Conservation (phyloP, 2,113 vertebrate genomes). For the Cyprinodon variegatus region DNA sequence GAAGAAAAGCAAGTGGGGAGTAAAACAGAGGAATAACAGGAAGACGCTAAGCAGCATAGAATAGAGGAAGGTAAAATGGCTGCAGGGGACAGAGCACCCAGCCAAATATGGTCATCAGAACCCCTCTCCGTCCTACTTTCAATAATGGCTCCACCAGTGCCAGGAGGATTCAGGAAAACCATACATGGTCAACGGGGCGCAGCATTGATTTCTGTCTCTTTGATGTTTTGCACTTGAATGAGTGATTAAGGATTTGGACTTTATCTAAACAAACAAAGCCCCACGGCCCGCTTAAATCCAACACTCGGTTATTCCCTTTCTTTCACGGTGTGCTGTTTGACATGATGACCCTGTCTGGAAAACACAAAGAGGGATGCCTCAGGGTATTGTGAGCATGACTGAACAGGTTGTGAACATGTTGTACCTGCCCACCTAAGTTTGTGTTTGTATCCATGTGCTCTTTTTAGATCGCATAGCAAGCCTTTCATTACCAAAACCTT, state of each 20-base stretch:
- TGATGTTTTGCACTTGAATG: constrained; percentile 53
- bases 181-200: constrained; percentile 55
- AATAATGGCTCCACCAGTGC: constrained; percentile 63
- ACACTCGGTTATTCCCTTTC: constrained; percentile 17
- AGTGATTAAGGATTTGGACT: constrained; percentile 60
- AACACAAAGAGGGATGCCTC: constrained; percentile 30
- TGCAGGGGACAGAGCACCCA: constrained; percentile 70
- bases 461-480: not conserved
- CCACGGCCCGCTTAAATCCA: constrained; percentile 30
- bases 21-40: constrained; percentile 39
- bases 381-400: constrained; percentile 14
- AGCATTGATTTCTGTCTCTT: constrained; percentile 36
- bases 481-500: not conserved
- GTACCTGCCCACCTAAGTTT: constrained; percentile 43
- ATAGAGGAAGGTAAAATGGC: constrained; percentile 70
- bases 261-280: constrained; percentile 59
- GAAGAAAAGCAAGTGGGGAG: constrained; percentile 19
- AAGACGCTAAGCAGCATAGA: constrained; percentile 46
- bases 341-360: constrained; percentile 36
- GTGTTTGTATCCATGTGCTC: constrained; percentile 9
- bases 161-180: constrained; percentile 60
- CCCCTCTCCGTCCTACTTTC: constrained; percentile 75
- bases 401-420: constrained; percentile 48
- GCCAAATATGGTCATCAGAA: constrained; percentile 78
- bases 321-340: constrained; percentile 35